These are phyloP conservation scores for Myopa tessellatipennis DNA, from an alignment of 2,888 invertebrate genomes.

Conservation along the genomic window DNA sequence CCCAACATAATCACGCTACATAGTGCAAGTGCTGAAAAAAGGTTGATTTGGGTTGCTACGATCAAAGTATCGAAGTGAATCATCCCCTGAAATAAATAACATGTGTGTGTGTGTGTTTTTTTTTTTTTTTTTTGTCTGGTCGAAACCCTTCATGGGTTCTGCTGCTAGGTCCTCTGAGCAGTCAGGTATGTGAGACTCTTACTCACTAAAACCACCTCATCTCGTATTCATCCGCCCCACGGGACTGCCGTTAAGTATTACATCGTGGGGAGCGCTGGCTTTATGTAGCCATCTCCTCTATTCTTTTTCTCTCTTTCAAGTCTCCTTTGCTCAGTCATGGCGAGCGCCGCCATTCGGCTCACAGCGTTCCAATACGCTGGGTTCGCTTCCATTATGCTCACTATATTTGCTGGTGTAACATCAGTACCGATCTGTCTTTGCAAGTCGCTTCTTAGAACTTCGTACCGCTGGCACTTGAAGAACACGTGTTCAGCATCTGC, in stretches of 20 bases:
- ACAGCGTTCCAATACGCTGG: neutral
- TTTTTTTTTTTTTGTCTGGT: too few species aligned
- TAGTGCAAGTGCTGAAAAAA: too few species aligned
- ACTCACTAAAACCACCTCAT: conserved; percentile 4
- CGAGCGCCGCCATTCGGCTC: neutral
- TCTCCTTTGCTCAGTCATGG: neutral
- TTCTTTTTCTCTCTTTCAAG: too few species aligned
- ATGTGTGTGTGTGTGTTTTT: too few species aligned
- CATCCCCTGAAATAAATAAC: too few species aligned
- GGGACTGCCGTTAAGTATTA: neutral
- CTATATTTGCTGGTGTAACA: too few species aligned
- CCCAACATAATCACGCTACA: too few species aligned
- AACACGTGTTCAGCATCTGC: neutral
- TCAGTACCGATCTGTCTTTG: neutral
- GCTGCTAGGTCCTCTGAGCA: too few species aligned
- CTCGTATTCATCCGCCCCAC: neutral
- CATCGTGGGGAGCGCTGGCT: neutral
- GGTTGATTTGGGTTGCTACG: too few species aligned
- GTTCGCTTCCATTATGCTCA: too few species aligned
- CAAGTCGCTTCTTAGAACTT: neutral
- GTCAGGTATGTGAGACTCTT: neutral
- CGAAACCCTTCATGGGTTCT: too few species aligned
- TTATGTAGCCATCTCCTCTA: neutral
- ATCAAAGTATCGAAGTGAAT: too few species aligned
- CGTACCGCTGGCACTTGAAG: neutral